Evolutionary conservation across 2,113 vertebrate species (phyloP).

Genomic region (Chunga burmeisteri): DNA sequence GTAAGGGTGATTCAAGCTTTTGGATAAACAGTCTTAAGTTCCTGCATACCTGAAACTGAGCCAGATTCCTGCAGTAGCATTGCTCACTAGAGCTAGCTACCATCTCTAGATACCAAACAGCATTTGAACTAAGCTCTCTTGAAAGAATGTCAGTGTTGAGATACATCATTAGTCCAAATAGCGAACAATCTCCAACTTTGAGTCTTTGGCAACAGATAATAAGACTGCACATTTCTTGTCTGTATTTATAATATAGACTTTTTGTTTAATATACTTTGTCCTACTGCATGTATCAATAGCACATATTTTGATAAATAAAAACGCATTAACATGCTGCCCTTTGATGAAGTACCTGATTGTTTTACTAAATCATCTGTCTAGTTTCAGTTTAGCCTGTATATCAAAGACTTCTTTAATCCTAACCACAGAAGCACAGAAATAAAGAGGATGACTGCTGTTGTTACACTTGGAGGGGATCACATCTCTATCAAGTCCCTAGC

Average conservation of each 20-base stretch:
- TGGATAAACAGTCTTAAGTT: constrained; percentile 47
- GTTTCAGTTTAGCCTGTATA: background rate
- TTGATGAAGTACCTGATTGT: background rate
- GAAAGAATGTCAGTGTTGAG: background rate
- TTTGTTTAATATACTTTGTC: background rate
- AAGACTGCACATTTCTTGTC: background rate
- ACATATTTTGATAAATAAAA: background rate
- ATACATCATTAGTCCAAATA: background rate
- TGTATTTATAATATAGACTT: background rate
- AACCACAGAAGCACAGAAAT: background rate
- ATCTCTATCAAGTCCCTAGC: background rate
- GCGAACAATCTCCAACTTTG: background rate
- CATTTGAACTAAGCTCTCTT: background rate
- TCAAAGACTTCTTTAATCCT: background rate
- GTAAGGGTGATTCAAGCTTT: constrained; percentile 32
- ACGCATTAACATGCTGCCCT: background rate
- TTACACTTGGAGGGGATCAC: background rate
- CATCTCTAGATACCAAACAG: background rate
- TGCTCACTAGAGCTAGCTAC: background rate
- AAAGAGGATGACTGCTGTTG: background rate
- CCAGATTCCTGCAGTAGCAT: constrained; percentile 29
- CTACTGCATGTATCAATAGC: background rate
- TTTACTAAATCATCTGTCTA: background rate
- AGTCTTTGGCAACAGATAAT: background rate
- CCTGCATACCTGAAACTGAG: constrained; percentile 55